Percentiles rank a stretch among this genome's conserved stretches.
Conservation (phyloP, 2,113 vertebrate species). For the Macrotis lagotis region DNA sequence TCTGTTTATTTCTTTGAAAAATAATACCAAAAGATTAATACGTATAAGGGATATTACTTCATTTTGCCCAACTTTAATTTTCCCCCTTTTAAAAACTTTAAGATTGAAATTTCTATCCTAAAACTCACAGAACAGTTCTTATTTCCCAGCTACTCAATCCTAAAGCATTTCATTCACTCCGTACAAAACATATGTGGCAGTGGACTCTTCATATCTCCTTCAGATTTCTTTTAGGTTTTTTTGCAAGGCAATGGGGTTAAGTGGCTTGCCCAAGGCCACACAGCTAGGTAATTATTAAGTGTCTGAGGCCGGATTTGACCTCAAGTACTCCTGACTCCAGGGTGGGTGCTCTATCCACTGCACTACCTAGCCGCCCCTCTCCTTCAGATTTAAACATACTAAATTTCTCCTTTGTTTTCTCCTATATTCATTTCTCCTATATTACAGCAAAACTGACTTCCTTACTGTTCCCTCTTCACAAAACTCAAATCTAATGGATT, state of each 20-base stretch:
- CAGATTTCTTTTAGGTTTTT: no score
- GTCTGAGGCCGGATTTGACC: no score
- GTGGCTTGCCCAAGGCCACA: no score
- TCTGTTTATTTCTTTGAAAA: not conserved
- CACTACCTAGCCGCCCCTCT: no score
- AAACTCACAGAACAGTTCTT: not conserved
- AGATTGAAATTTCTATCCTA: not conserved
- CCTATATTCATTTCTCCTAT: not conserved
- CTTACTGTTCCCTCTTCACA: not conserved
- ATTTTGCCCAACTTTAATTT: not conserved
- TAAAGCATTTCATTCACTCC: not conserved
- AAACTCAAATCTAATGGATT: not conserved
- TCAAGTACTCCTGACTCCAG: no score
- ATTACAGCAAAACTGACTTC: not conserved
- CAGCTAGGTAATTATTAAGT: no score
- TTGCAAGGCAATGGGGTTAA: no score
- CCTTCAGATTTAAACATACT: not conserved
- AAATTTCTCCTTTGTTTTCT: not conserved
- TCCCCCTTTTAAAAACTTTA: not conserved
- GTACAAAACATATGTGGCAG: not conserved
- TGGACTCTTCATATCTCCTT: not conserved
- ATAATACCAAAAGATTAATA: not conserved
- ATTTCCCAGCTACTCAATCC: not conserved
- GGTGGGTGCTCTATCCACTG: no score
- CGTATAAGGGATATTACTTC: not conserved